Percentiles rank a stretch among this genome's conserved stretches.
Evolutionary conservation across 2,113 vertebrate genomes (phyloP).

Genomic region (Eleginops maclovinus): DNA sequence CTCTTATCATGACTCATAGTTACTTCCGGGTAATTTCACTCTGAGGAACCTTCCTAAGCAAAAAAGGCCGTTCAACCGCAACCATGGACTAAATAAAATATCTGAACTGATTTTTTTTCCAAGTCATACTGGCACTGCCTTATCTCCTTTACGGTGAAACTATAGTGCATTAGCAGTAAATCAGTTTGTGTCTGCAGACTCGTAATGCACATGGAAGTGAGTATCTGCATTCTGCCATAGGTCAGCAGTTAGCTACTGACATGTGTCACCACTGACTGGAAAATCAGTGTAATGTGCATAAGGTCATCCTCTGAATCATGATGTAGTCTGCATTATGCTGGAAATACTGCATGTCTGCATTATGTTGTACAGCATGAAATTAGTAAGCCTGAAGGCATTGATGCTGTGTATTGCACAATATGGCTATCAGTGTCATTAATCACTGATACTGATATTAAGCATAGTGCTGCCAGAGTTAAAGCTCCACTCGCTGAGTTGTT

Average conservation of each 20-base stretch:
- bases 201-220: constrained; percentile 24
- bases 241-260: constrained; percentile 55
- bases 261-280: constrained; percentile 16
- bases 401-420: constrained; percentile 5
- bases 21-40: no score
- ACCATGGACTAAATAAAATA: no score
- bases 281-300: constrained; percentile 34
- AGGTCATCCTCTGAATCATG: constrained; percentile 28
- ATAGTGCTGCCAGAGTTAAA: constrained; percentile 32
- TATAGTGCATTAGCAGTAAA: constrained; percentile 17
- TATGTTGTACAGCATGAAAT: constrained; percentile 21
- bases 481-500: constrained; percentile 2
- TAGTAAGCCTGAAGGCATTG: constrained; percentile 8
- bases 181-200: constrained; percentile 27
- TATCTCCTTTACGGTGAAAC: constrained; percentile 13
- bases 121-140: no score
- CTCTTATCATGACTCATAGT: no score
- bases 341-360: constrained; percentile 15
- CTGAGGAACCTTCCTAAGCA: no score
- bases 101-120: no score
- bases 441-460: constrained; percentile 28
- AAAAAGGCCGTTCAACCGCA: no score
- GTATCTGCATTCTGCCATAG: constrained; percentile 24
- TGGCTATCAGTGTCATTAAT: constrained; percentile 39
- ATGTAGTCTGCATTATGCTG: constrained; percentile 15